phyloP scores from a whole-genome alignment of 2,888 invertebrate species.

The Caenorhabditis japonica region DNA sequence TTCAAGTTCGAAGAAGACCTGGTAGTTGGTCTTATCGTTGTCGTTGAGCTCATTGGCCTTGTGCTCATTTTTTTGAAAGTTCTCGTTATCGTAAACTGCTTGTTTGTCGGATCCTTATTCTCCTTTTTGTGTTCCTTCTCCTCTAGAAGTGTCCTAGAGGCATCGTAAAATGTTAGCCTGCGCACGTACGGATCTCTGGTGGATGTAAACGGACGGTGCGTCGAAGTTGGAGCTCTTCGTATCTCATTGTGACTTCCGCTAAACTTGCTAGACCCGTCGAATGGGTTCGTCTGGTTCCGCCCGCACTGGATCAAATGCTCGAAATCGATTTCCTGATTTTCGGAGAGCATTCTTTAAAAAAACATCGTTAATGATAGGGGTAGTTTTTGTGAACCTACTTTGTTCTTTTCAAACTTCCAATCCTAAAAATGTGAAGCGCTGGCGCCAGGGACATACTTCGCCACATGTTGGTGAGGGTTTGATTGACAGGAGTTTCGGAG shows the following conservation, averaged over 20 bases:
- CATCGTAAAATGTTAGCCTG: constrained; percentile 44
- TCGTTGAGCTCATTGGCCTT: constrained; percentile 17
- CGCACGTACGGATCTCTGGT: constrained; percentile 44
- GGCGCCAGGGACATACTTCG: constrained; percentile 46
- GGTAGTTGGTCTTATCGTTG: not conserved
- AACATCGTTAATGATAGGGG: no score
- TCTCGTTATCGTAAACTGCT: constrained; percentile 28
- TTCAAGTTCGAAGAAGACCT: not conserved
- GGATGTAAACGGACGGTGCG: constrained; percentile 37
- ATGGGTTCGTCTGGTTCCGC: constrained; percentile 13
- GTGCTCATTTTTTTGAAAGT: constrained; percentile 40
- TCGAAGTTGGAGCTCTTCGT: constrained; percentile 34
- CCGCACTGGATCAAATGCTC: constrained; percentile 50
- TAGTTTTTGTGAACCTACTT: constrained; percentile 16
- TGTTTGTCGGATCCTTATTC: not conserved
- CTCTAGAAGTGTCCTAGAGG: constrained; percentile 27
- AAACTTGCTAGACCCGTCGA: constrained; percentile 41
- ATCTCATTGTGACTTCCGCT: constrained; percentile 36
- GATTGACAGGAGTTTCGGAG: constrained; percentile 51
- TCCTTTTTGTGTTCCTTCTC: constrained; percentile 16
- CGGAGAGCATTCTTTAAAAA: constrained; percentile 35
- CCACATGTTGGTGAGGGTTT: constrained; percentile 47
- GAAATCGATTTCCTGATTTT: constrained; percentile 44
- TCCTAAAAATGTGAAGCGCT: constrained; percentile 55
- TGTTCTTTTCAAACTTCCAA: constrained; percentile 47